Conservation (phyloP, 2,113 vertebrate species). For the Heterochromis multidens region DNA sequence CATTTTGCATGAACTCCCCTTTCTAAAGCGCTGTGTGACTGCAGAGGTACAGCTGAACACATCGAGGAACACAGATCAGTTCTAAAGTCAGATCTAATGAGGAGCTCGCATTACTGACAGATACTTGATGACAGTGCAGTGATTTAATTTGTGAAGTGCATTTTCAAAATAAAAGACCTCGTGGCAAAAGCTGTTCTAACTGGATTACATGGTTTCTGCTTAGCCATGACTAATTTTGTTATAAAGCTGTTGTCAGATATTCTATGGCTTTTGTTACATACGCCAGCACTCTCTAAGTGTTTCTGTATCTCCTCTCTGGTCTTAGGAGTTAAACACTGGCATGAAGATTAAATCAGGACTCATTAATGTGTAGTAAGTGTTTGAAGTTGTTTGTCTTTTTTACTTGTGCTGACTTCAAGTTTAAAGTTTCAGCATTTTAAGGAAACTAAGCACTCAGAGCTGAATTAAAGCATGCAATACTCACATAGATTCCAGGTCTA, state of each 20-base stretch:
- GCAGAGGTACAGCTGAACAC: background rate
- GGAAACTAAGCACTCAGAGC: background rate
- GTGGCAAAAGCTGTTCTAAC: conserved; percentile 28
- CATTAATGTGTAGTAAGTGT: background rate
- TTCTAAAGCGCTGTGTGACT: background rate
- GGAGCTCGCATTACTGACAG: background rate
- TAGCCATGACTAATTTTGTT: conserved; percentile 54
- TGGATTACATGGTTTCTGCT: conserved; percentile 61
- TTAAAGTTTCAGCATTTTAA: background rate
- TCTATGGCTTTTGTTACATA: conserved; percentile 46
- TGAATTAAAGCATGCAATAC: background rate
- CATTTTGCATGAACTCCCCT: background rate
- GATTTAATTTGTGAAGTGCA: background rate
- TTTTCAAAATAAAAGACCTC: conserved; percentile 35
- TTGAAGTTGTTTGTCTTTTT: background rate
- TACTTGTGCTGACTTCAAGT: background rate
- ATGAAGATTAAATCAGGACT: background rate
- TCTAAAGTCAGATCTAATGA: background rate
- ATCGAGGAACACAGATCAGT: background rate
- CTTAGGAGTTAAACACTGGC: background rate
- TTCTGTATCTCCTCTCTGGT: background rate
- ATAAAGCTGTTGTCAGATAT: conserved; percentile 46
- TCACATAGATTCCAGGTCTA: background rate
- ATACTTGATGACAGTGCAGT: background rate
- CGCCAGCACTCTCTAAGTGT: background rate